Evolutionary conservation across 35 echinoderm and acorn worm genomes (phyloP).

Genomic region (Ophioderma brevispina): DNA sequence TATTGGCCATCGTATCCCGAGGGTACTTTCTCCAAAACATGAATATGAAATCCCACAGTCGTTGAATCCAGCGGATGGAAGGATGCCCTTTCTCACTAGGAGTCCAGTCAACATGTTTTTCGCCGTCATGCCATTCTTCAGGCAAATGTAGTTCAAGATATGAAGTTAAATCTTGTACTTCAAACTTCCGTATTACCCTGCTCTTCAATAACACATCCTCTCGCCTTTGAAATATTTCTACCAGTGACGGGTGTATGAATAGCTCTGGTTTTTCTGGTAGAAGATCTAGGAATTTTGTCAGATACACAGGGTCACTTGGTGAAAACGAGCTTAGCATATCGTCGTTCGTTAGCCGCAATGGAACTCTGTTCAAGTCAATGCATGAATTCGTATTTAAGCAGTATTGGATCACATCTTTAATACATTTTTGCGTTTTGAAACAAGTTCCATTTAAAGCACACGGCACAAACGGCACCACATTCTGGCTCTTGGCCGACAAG

Average conservation of each 20-base stretch:
- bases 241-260: background rate
- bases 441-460: background rate
- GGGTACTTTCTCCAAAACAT: background rate
- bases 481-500: background rate
- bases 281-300: background rate
- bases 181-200: background rate
- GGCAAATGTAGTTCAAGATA: background rate
- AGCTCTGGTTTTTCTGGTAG: background rate
- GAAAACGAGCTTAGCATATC: background rate
- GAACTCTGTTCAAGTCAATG: background rate
- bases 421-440: background rate
- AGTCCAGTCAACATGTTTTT: background rate
- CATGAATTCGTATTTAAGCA: background rate
- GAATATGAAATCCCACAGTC: slow-evolving; percentile 1
- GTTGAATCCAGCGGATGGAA: background rate
- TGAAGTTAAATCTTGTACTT: background rate
- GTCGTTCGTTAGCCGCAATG: slow-evolving; percentile 5
- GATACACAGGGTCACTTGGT: background rate
- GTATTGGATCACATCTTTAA: background rate
- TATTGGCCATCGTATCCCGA: background rate
- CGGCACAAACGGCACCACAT: background rate
- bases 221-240: background rate
- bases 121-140: background rate
- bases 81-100: background rate
- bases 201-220: background rate